A percentile compares a stretch with the other conserved stretches of the same genome.
Conservation (phyloP, 2,888 invertebrate species). For the Antheraea assamensis region DNA sequence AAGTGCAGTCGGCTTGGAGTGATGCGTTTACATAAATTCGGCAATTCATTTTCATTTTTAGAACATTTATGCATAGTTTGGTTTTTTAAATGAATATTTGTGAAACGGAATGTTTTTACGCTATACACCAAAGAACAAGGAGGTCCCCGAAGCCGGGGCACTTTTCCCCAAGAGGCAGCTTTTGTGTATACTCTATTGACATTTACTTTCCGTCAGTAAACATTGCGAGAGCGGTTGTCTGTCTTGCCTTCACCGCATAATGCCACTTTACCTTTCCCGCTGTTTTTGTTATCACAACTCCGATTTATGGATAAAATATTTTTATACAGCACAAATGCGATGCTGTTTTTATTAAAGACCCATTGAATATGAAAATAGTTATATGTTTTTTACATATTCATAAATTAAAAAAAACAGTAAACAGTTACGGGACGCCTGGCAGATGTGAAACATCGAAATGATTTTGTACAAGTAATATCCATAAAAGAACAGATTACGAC, state of each 20-base stretch:
- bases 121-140: slow-evolving; percentile 55
- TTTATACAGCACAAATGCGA: not conserved
- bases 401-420: no score
- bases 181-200: slow-evolving; percentile 74
- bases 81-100: not conserved
- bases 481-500: no score
- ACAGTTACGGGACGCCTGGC: no score
- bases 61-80: not conserved
- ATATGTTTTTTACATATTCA: no score
- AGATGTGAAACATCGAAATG: no score
- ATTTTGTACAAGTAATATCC: no score
- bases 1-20: not conserved
- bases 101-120: not conserved
- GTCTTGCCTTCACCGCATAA: slow-evolving; percentile 50
- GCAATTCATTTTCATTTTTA: not conserved
- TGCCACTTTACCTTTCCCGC: slow-evolving; percentile 25
- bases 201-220: slow-evolving; percentile 78
- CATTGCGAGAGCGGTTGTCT: slow-evolving; percentile 64
- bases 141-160: slow-evolving; percentile 54
- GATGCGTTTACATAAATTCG: not conserved
- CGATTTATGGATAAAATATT: slow-evolving; percentile 11
- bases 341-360: not conserved
- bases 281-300: slow-evolving; percentile 14
- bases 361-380: not conserved
- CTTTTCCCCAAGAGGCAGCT: slow-evolving; percentile 63